Evolutionary conservation across 2,113 vertebrate species (phyloP).

Genomic region (Bostrychus sinensis): DNA sequence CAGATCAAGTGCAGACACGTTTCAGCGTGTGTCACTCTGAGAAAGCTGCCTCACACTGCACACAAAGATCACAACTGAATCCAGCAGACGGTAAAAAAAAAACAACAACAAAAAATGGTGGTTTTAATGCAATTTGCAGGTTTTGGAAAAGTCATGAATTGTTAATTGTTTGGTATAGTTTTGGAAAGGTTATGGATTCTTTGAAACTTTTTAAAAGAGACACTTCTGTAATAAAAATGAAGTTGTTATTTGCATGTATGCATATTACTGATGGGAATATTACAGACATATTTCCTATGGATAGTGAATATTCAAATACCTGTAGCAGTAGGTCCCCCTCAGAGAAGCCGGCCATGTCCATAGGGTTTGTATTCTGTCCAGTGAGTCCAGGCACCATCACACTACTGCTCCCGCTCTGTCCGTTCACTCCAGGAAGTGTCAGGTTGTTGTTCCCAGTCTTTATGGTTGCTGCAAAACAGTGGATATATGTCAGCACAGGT

Average conservation of each 20-base stretch:
- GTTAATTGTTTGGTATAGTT: too few species aligned
- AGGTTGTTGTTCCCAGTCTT: constrained; percentile 40
- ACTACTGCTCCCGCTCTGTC: not conserved
- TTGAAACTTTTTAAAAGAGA: too few species aligned
- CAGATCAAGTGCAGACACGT: constrained; percentile 5
- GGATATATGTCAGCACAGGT: not conserved
- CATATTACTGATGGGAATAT: too few species aligned
- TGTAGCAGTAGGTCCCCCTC: constrained; percentile 84
- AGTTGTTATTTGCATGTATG: too few species aligned
- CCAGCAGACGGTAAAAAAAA: not conserved
- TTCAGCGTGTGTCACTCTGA: not conserved
- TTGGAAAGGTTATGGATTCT: too few species aligned
- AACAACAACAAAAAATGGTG: too few species aligned
- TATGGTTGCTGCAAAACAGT: constrained; percentile 63
- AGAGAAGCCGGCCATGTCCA: constrained; percentile 52
- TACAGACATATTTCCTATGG: not conserved
- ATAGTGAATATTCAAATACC: constrained; percentile 55
- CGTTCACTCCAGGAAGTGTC: constrained; percentile 17
- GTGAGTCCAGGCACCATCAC: constrained; percentile 21
- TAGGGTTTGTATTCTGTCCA: not conserved
- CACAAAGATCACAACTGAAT: not conserved
- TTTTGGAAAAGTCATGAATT: too few species aligned
- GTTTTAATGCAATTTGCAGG: too few species aligned
- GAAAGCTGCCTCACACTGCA: not conserved
- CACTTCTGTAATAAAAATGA: too few species aligned